A percentile compares a stretch with the other conserved stretches of the same genome.
Conservation (phyloP, 2,888 invertebrate genomes). For the Cremastinae sp. region DNA sequence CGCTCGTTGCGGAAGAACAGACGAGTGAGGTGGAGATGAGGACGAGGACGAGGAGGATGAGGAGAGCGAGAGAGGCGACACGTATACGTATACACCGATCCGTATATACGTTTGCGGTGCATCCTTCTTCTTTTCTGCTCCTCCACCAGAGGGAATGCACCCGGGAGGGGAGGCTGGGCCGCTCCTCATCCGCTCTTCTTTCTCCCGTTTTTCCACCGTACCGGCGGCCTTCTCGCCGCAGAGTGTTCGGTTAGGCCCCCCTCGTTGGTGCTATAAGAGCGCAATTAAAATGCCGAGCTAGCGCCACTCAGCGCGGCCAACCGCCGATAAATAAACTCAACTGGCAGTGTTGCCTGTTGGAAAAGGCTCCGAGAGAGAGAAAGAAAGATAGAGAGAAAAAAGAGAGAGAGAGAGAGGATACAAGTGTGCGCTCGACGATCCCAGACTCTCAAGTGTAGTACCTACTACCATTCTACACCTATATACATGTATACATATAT, state of each 20-base stretch:
- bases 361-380: conserved; percentile 43
- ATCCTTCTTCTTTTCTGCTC: neutral
- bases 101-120: conserved; percentile 7
- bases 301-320: conserved; percentile 79
- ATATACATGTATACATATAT: neutral
- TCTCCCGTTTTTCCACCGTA: conserved; percentile 13
- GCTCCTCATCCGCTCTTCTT: conserved; percentile 28
- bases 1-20: conserved; percentile 27
- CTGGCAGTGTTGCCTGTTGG: conserved; percentile 65
- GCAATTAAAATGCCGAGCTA: conserved; percentile 80
- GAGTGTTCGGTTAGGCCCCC: conserved; percentile 58
- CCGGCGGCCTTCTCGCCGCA: conserved; percentile 3
- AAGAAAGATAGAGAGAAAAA: neutral
- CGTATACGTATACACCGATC: no score
- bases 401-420: conserved; percentile 60
- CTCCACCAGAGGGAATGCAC: neutral
- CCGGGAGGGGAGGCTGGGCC: conserved; percentile 45
- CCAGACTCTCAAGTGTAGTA: conserved; percentile 51
- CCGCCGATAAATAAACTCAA: conserved; percentile 79
- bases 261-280: conserved; percentile 76
- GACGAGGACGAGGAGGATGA: conserved; percentile 10
- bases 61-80: conserved; percentile 9
- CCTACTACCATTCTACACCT: conserved; percentile 7
- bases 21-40: conserved; percentile 34
- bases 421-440: conserved; percentile 70